Conservation (phyloP, 2,888 invertebrate genomes). For the Standfussiana lucernea region DNA sequence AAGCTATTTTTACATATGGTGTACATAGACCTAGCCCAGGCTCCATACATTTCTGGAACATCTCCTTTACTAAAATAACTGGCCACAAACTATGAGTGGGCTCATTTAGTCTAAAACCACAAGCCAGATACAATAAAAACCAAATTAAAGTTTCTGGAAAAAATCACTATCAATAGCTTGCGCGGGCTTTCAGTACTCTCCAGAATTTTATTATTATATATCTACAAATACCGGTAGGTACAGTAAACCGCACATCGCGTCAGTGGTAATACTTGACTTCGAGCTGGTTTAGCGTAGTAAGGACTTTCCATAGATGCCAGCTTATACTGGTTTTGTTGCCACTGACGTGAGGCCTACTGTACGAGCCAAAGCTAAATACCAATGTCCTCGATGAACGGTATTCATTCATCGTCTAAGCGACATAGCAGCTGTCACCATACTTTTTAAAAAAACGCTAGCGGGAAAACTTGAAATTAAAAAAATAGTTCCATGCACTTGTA, state of each 20-base stretch:
- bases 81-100: neutral
- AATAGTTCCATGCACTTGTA: neutral
- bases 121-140: slow-evolving; percentile 22
- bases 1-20: too few relatives aligned
- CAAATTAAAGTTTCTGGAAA: neutral
- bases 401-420: neutral
- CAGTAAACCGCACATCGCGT: neutral
- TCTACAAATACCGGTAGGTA: neutral
- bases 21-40: too few relatives aligned
- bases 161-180: neutral
- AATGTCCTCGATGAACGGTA: neutral
- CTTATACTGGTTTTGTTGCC: neutral
- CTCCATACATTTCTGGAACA: too few relatives aligned
- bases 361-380: neutral
- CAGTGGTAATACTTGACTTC: neutral
- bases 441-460: slow-evolving; percentile 14
- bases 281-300: neutral
- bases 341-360: neutral
- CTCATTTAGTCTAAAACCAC: neutral
- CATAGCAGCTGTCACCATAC: slow-evolving; percentile 25
- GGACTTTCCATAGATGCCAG: neutral
- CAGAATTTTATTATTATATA: neutral
- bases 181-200: neutral
- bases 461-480: slow-evolving; percentile 16
- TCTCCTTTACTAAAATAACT: slow-evolving; percentile 26